phyloP scores from a whole-genome alignment of 2,113 vertebrate genomes.

The Tupaia tana region DNA sequence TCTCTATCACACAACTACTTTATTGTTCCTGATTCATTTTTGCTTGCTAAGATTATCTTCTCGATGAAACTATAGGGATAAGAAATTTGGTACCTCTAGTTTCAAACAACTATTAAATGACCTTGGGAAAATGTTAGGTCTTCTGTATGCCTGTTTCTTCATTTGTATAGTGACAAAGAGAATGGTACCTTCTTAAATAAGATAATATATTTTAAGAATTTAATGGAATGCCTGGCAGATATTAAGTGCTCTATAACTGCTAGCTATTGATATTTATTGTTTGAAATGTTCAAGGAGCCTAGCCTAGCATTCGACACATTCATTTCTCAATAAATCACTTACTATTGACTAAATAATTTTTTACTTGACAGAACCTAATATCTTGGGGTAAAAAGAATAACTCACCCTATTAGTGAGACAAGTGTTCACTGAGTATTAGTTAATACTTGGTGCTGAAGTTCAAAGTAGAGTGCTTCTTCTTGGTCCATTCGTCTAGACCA shows the following conservation, averaged over 20 bases:
- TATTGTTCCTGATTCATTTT: not conserved
- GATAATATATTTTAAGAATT: not conserved
- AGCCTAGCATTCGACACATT: not conserved
- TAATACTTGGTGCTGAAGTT: not conserved
- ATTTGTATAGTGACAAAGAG: not conserved
- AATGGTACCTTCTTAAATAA: not conserved
- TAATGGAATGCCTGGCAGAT: not conserved
- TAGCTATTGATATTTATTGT: not conserved
- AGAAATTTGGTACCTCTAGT: not conserved
- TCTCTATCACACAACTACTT: not conserved
- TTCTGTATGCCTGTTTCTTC: not conserved
- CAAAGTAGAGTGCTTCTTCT: not conserved
- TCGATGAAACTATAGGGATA: not conserved
- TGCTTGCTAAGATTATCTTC: not conserved
- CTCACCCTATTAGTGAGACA: not conserved
- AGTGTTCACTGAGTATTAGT: not conserved
- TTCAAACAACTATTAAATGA: not conserved
- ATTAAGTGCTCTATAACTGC: not conserved
- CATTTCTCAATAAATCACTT: slow-evolving; percentile 18
- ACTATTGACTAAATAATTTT: slow-evolving; percentile 23
- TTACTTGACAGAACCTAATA: not conserved
- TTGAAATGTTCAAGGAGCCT: not conserved
- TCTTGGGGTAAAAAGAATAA: not conserved
- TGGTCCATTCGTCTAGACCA: not conserved
- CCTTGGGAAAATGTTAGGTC: not conserved